Evolutionary conservation across 2,888 invertebrate genomes (phyloP).

Genomic region (Galerucella nymphaeae): DNA sequence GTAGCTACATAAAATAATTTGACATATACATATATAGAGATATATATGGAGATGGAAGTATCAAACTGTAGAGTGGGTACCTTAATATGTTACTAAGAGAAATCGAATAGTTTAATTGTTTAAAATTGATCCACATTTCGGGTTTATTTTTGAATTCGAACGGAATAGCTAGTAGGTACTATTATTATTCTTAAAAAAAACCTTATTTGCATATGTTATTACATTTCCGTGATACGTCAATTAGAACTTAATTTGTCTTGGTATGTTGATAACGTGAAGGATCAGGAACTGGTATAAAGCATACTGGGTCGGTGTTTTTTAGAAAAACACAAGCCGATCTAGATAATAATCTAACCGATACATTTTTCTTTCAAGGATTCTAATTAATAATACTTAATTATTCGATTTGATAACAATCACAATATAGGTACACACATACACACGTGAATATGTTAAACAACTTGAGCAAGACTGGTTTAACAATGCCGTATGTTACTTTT

Average conservation of each 20-base stretch:
- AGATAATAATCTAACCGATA: slow-evolving; percentile 18
- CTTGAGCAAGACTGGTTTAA: background rate
- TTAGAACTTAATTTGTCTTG: background rate
- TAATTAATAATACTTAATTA: slow-evolving; percentile 26
- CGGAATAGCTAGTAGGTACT: background rate
- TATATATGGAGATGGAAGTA: no score
- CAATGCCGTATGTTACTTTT: background rate
- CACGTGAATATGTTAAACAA: slow-evolving; percentile 1
- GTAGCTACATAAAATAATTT: no score
- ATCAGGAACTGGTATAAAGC: slow-evolving; percentile 14
- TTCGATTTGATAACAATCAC: slow-evolving; percentile 23
- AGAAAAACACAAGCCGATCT: slow-evolving; percentile 15
- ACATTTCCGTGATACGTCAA: background rate
- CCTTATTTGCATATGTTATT: background rate
- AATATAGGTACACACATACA: slow-evolving; percentile 17
- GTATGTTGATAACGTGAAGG: background rate
- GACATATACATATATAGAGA: no score
- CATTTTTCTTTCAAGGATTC: slow-evolving; percentile 25
- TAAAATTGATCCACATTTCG: no score
- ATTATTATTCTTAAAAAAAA: background rate
- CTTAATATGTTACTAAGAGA: no score
- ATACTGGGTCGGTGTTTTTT: background rate
- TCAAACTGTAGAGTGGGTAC: no score
- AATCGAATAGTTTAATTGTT: no score
- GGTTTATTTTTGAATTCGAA: no score